These are phyloP conservation scores for Callipepla squamata DNA, from an alignment of 2,113 vertebrate species.

Conservation along the genomic window DNA sequence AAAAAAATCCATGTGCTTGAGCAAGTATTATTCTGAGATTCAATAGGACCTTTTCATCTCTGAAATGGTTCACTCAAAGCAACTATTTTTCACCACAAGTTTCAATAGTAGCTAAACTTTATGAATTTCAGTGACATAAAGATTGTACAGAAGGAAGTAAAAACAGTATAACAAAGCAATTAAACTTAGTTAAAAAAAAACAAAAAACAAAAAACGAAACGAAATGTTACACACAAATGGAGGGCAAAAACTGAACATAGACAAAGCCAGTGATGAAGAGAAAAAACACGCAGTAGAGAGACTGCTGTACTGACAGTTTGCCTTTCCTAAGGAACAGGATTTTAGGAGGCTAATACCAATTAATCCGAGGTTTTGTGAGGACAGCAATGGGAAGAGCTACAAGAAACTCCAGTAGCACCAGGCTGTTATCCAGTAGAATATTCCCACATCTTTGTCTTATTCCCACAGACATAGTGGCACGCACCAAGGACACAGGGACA, in stretches of 20 bases:
- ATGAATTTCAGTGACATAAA: neutral
- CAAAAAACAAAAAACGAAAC: neutral
- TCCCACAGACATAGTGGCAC: neutral
- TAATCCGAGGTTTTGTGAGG: neutral
- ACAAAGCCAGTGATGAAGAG: neutral
- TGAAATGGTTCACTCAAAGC: neutral
- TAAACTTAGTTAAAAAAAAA: neutral
- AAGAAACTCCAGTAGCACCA: neutral
- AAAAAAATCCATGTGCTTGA: neutral
- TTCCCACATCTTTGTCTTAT: neutral
- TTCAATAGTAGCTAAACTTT: neutral
- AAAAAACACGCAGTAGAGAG: neutral
- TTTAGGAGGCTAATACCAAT: neutral
- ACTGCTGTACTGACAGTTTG: too few relatives aligned
- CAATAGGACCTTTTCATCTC: neutral
- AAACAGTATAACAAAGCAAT: neutral
- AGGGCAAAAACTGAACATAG: neutral
- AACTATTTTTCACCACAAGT: neutral
- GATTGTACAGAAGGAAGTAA: neutral
- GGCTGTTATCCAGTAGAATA: neutral
- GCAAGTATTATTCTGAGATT: neutral
- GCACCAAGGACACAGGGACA: neutral
- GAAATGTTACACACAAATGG: neutral
- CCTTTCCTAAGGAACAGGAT: neutral
- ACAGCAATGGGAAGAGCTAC: neutral